Conservation (phyloP, 2,797 vertebrate genomes). For the Scarus forsteni region DNA sequence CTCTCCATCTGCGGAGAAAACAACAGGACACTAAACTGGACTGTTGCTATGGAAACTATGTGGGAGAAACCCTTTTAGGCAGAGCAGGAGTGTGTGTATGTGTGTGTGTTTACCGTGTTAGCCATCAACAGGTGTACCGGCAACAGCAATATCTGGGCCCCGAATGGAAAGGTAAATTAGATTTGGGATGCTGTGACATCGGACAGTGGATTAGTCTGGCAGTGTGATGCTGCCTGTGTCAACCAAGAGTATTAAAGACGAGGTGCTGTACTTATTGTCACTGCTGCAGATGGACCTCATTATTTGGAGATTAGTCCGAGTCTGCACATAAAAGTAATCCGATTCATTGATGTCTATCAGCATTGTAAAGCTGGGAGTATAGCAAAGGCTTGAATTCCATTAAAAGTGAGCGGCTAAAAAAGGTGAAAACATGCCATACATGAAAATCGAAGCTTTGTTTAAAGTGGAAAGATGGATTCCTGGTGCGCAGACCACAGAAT, state of each 20-base stretch:
- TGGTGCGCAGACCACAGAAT: too few species aligned
- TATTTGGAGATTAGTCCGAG: constrained; percentile 70
- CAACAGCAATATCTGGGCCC: constrained; percentile 56
- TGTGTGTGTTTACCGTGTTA: constrained; percentile 46
- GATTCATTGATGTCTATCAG: constrained; percentile 57
- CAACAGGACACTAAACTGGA: constrained; percentile 80
- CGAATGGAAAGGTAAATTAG: constrained; percentile 72
- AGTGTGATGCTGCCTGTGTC: constrained; percentile 60
- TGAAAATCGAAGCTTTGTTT: too few species aligned
- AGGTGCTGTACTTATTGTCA: constrained; percentile 63
- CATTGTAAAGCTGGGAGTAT: constrained; percentile 33
- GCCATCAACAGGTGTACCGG: constrained; percentile 77
- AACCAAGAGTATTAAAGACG: constrained; percentile 61
- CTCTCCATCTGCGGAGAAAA: constrained; percentile 73
- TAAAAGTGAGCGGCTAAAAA: constrained; percentile 2
- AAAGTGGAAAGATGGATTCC: too few species aligned
- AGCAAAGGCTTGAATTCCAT: constrained; percentile 19
- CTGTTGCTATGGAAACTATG: constrained; percentile 85
- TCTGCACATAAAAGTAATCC: constrained; percentile 51
- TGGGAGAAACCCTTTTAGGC: constrained; percentile 75
- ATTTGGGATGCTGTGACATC: constrained; percentile 61
- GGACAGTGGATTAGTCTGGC: constrained; percentile 62
- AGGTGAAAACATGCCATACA: too few species aligned
- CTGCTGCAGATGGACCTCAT: constrained; percentile 72
- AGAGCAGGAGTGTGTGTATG: constrained; percentile 39